Conservation (phyloP, 2,888 invertebrate genomes). For the Homarus gammarus region DNA sequence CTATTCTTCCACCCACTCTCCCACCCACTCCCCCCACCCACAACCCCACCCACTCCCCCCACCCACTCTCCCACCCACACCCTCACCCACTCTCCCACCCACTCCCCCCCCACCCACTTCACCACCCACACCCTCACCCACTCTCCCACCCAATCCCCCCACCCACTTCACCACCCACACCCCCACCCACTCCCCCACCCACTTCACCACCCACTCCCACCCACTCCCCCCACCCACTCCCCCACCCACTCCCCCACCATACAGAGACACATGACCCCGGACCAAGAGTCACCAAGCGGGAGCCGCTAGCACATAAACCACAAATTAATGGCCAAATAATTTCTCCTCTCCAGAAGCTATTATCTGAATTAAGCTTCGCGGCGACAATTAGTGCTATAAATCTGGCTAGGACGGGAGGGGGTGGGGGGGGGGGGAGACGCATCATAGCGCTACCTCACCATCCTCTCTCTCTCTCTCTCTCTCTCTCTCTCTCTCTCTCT, state of each 20-base stretch:
- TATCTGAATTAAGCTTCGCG: neutral
- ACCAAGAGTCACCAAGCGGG: no score
- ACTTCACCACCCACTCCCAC: no score
- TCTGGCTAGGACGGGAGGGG: neutral
- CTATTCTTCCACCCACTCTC: no score
- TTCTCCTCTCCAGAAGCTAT: neutral
- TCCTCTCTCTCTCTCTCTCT: constrained; percentile 1
- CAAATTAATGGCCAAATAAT: neutral
- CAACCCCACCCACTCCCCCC: no score
- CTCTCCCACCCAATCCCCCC: neutral
- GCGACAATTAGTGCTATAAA: neutral
- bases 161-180: no score
- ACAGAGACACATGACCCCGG: no score
- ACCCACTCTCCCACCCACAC: no score
- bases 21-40: no score
- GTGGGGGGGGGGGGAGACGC: no score
- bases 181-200: no score
- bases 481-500: neutral
- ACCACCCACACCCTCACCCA: neutral
- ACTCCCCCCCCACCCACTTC: no score
- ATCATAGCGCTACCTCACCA: neutral
- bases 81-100: neutral
- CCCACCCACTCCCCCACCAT: no score
- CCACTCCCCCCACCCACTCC: neutral
- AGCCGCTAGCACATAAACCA: neutral